These are phyloP conservation scores for Trinorchestia longiramus DNA, from an alignment of 1,140 invertebrate species.

Conservation along the genomic window DNA sequence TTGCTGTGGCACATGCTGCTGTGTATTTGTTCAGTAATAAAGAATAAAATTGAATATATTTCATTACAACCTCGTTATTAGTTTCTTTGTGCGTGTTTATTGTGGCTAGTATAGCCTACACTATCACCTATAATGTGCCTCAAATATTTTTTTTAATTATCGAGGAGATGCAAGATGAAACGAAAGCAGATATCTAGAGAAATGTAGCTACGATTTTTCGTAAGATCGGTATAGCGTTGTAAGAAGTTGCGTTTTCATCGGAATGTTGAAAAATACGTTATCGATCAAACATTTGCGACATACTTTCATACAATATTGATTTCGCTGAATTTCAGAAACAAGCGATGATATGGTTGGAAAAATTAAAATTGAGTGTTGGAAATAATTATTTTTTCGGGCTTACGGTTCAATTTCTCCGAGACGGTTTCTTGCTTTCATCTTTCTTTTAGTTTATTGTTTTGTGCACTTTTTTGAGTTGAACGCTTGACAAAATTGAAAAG, in stretches of 20 bases:
- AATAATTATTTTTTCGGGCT: not conserved
- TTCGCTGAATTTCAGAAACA: not conserved
- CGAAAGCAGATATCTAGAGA: too few species aligned
- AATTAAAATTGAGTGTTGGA: not conserved
- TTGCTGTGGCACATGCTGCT: not conserved
- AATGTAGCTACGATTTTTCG: too few species aligned
- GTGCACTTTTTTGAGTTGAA: slow-evolving; percentile 14
- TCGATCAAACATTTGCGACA: too few species aligned
- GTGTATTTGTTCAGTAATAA: not conserved
- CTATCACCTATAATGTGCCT: not conserved
- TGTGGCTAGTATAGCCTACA: not conserved
- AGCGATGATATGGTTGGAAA: not conserved
- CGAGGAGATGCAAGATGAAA: not conserved
- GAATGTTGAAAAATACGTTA: not conserved
- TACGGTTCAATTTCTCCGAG: slow-evolving; percentile 12
- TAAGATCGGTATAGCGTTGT: not conserved
- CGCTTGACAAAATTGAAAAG: slow-evolving; percentile 33
- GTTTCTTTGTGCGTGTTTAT: not conserved
- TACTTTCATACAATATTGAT: too few species aligned
- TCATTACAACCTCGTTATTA: not conserved
- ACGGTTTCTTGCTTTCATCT: not conserved
- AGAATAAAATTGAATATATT: not conserved
- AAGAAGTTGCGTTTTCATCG: not conserved
- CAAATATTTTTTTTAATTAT: not conserved
- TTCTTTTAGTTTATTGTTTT: not conserved